Conservation (phyloP, 2,888 invertebrate genomes). For the Ectemnius continuus region DNA sequence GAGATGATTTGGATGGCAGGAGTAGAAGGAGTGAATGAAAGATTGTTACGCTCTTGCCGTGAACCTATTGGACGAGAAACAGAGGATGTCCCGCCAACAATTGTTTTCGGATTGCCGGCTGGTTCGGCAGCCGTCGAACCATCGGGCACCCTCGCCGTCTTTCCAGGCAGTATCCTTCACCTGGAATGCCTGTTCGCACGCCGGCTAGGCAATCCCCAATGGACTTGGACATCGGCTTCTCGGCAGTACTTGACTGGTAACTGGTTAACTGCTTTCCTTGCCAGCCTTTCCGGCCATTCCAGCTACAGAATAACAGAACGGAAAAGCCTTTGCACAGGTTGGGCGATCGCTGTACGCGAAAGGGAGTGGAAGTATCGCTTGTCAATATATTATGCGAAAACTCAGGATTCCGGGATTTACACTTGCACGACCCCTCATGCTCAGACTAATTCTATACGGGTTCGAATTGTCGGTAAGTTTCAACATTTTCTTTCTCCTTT, state of each 20-base stretch:
- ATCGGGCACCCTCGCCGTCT: slow-evolving; percentile 88
- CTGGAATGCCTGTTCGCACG: slow-evolving; percentile 90
- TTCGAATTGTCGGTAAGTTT: slow-evolving; percentile 87
- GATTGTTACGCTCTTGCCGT: slow-evolving; percentile 27
- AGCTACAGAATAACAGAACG: too few species aligned
- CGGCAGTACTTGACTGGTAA: slow-evolving; percentile 89
- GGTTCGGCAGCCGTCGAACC: slow-evolving; percentile 90
- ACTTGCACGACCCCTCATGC: slow-evolving; percentile 91
- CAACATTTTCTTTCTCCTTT: too few species aligned
- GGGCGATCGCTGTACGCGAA: slow-evolving; percentile 87
- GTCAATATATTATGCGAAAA: slow-evolving; percentile 89
- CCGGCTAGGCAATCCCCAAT: slow-evolving; percentile 88
- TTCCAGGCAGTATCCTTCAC: slow-evolving; percentile 88
- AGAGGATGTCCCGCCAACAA: slow-evolving; percentile 91
- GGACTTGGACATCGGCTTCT: slow-evolving; percentile 92
- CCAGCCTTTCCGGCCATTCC: too few species aligned
- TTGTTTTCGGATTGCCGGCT: slow-evolving; percentile 86
- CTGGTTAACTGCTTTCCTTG: slow-evolving; percentile 26
- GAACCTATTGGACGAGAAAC: slow-evolving; percentile 59
- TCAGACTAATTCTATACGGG: slow-evolving; percentile 86
- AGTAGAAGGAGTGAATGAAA: too few species aligned
- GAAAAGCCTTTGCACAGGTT: slow-evolving; percentile 79
- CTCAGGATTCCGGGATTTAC: slow-evolving; percentile 90
- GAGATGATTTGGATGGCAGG: too few species aligned
- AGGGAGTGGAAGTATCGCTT: slow-evolving; percentile 89